Evolutionary conservation across 2,888 invertebrate species (phyloP), one percentile per base, ranked within the genome.

Genomic region (Ennomos quercinarius): DNA sequence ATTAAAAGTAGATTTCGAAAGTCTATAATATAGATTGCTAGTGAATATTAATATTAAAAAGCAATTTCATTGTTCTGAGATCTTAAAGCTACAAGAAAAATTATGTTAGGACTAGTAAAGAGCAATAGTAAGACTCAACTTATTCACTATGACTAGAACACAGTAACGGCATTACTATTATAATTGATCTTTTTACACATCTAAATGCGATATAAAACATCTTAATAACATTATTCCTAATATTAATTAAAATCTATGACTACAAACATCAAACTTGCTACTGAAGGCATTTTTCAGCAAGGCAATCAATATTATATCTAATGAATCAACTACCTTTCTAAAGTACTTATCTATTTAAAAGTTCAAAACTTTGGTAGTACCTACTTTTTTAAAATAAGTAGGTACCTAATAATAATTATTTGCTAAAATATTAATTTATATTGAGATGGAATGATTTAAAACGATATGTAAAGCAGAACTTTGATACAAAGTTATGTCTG

Each of bases 221-320:
- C 38, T 10, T 37, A 44, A 27, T 38, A 35, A 41, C 45, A 45
- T 53, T 34, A 40, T 44, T 45, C 37, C 1, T 13, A 11, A 48
- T 48, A 51, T 10, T 35, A 8, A 53, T 46, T 42, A 46, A 17
- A 48, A 43, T 50, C 38, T 47, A 57, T 37, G 8, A 52, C 38
- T 50, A 62, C 9, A 43, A 61, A 48, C 34, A 53, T 54, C 36
- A 44, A 58, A 64, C 44, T 64, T 64, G 52, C 64, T 61, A 63
- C 41, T 48, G 43, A 66, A 66, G 62, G 68, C 70, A 69, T 58
- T 57, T 61, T 38, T 61, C 56, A 67, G 68, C 67, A 70, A 70
- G 72, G 76, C 74, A 67, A 64, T 70, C 49, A 59, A 49, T 58
- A n/a, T 43, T 49, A 40, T 46, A 44, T 44, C 1, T 44, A 44